Base-by-base conservation (phyloP, 2,113 vertebrate species). In the Triplophysa tibetana region DNA sequence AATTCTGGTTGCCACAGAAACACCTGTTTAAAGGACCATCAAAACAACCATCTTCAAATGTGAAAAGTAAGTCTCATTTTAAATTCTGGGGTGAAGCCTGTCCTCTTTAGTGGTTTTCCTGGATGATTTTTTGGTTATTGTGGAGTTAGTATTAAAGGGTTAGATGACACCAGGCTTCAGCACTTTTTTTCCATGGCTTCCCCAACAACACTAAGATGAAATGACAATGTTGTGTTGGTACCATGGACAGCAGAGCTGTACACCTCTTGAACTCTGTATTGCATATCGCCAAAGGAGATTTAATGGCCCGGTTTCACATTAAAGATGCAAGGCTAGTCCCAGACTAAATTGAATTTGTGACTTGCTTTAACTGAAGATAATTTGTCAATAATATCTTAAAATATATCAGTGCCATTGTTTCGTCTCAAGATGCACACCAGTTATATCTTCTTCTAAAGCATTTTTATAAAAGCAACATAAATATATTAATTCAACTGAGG, bases 1-100 rank as follows among this genome's bases (percentile, higher is more conserved):
- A 61, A 81, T 86, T 91, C 87, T 79, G 83, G 91, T 93, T 93
- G 93, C 90, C 92, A 93, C 92, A 92, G 92, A 93, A 94, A 94
- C 93, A 92, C 89, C 90, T 92, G 88, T 90, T 89, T 82, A 85
- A 86, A 87, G 88, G 88, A 90, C 87, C 87, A 83, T 75, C 84
- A 91, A 87, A 86, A 86, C 17, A 85, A 88, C 81, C 78, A 68
- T 74, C 84, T 81, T 68, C 70, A 70, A n/a, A 75, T 62, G 64
- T 8, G 74, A 61, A 82, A 77, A 67, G 78, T 64, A 70, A 67
- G 83, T 73, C 83, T 67, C 52, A 64, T 33, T 73, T 80, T 80
- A 82, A 29, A 41, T 74, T 43, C 62, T 70, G 29, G 45, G 61
- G n/a, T 70, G 48, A 1, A 26, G 50, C 14, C 26, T 12, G 14